Percentiles rank a stretch among this genome's conserved stretches.
These are phyloP conservation scores for Buphagus erythrorhynchus DNA, from an alignment of 2,797 vertebrate genomes.

Conservation along the genomic window DNA sequence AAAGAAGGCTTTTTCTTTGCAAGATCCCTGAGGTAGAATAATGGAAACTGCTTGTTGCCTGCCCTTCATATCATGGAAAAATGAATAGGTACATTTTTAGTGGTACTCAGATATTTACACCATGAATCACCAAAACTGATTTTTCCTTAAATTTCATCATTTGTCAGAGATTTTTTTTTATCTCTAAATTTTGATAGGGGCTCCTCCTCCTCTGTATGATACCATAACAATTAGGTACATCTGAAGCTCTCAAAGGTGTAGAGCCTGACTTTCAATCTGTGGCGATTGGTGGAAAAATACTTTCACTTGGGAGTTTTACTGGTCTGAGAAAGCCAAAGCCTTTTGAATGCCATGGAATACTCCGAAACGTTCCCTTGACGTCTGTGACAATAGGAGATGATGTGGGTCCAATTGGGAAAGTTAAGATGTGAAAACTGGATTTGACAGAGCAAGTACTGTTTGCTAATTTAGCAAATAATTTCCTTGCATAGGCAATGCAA, in stretches of 20 bases:
- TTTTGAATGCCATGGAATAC: not conserved
- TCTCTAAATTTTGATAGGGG: not conserved
- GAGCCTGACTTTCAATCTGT: not conserved
- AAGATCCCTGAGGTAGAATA: not conserved
- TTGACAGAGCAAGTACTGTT: conserved; percentile 6
- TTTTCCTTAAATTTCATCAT: not conserved
- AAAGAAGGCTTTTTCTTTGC: not conserved
- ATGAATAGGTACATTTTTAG: not conserved
- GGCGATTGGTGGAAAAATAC: not conserved
- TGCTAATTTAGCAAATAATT: conserved; percentile 36
- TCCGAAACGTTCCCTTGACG: not conserved
- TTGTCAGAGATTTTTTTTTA: not conserved
- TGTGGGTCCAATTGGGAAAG: not conserved
- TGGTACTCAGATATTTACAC: not conserved
- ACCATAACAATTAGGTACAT: not conserved
- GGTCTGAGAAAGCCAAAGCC: not conserved
- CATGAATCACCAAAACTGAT: not conserved
- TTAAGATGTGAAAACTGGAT: conserved; percentile 12
- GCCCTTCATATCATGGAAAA: not conserved
- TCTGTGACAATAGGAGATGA: not conserved
- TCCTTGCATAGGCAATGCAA: not conserved
- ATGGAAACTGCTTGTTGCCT: not conserved
- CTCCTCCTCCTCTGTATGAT: not conserved
- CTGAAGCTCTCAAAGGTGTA: not conserved
- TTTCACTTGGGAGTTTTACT: not conserved